Base-by-base conservation (phyloP, 2,888 invertebrate genomes). In the Perdita meconis region DNA sequence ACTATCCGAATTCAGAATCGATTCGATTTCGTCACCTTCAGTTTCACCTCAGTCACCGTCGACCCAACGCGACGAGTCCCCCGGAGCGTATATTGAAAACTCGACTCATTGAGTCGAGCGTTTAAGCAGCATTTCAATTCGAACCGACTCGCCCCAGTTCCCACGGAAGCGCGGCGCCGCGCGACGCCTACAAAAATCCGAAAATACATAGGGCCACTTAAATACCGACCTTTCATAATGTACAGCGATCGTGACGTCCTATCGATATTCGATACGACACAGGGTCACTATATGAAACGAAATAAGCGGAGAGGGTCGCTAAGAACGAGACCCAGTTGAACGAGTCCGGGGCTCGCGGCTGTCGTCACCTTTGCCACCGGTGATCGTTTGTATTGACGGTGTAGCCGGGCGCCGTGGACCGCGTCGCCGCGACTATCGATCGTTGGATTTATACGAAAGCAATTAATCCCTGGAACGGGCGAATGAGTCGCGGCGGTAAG, bases 251-350 rank as follows among this genome's bases (percentile, higher is more conserved):
- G 56, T 22, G 22, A 40, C 63, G 60, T 65, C 57, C 69, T 83
- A 83, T 83, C 83, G 81, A 83, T 79, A 81, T 79, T 70, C 83
- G 83, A 83, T 83, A 83, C 79, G 71, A 76, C 61, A 59, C 72
- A 68, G 69, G 69, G 74, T 78, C 83, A 26, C 53, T 34, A 66
- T 51, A 64, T 50, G 42, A 56, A n/a, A 42, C 51, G 50, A 50
- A 71, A 67, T 13, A 12, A n/a, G 65, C 44, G 24, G 66, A 47
- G 64, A 22, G 50, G 76, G 74, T 65, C 63, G 60, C 42, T 38
- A 59, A 69, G 50, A 77, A 69, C 36, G 56, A 63, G 51, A 60
- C 53, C 69, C 53, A 53, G 51, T 51, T 71, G 36, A 30, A 19
- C 8, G 69, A 55, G 53, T 19, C 40, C 38, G 13, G 42, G 40